These are phyloP conservation scores for Heliconius melpomene DNA, from an alignment of 1,140 invertebrate genomes.

Conservation along the genomic window DNA sequence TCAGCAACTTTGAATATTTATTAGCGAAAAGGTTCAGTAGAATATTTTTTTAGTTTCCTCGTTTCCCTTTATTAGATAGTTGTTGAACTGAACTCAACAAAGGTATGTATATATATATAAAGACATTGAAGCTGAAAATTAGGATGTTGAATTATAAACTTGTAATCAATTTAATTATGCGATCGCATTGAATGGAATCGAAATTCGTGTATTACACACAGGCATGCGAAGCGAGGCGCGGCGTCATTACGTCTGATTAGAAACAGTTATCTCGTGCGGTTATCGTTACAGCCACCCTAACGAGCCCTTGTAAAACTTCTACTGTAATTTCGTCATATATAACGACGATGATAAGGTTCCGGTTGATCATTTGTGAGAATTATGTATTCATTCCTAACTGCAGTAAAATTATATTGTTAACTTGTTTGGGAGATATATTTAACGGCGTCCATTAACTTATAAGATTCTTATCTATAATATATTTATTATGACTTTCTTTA, in stretches of 20 bases:
- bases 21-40: constrained; percentile 25
- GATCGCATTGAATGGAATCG: constrained; percentile 24
- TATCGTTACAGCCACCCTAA: constrained; percentile 68
- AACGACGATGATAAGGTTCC: constrained; percentile 60
- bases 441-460: background rate
- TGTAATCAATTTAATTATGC: constrained; percentile 28
- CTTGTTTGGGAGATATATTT: constrained; percentile 18
- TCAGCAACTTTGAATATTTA: constrained; percentile 40
- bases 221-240: constrained; percentile 40
- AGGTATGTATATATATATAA: background rate
- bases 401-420: constrained; percentile 39
- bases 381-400: constrained; percentile 52
- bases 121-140: background rate
- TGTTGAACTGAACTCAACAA: background rate
- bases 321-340: constrained; percentile 67
- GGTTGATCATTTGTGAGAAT: constrained; percentile 64
- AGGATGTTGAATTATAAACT: background rate
- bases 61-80: constrained; percentile 32
- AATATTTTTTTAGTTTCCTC: constrained; percentile 36
- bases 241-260: constrained; percentile 73
- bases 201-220: constrained; percentile 26
- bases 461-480: background rate
- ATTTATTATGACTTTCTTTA: background rate
- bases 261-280: constrained; percentile 72
- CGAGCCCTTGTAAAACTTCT: constrained; percentile 73